phyloP scores from a whole-genome alignment of 2,888 invertebrate species.

The Lathronympha strigana region DNA sequence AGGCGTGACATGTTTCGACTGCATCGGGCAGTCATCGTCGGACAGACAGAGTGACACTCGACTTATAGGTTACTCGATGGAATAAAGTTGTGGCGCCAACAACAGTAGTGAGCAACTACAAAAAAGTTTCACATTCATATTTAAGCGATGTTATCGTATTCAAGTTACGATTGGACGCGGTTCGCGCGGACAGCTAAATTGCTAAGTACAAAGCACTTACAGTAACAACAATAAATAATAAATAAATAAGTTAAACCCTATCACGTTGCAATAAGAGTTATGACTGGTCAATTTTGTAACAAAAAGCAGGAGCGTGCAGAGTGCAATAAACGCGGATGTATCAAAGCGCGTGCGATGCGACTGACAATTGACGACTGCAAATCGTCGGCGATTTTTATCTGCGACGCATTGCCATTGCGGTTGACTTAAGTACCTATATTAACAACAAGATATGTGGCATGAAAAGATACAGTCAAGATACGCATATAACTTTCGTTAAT shows the following conservation, averaged over 20 bases:
- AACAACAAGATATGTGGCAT: no score
- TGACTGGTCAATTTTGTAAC: background rate
- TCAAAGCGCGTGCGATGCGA: conserved; percentile 36
- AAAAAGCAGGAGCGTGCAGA: background rate
- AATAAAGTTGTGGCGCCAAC: background rate
- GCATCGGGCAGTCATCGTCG: no score
- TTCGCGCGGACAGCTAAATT: conserved; percentile 15
- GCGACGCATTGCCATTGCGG: conserved; percentile 30
- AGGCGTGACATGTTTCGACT: no score
- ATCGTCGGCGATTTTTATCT: conserved; percentile 37
- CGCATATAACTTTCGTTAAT: background rate
- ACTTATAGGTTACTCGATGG: background rate
- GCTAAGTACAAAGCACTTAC: background rate
- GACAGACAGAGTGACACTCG: no score
- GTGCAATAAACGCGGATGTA: conserved; percentile 18
- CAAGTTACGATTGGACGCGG: conserved; percentile 6
- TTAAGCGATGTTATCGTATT: conserved; percentile 11
- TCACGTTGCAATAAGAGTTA: background rate
- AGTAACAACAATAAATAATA: background rate
- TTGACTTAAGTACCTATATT: background rate
- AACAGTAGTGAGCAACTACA: conserved; percentile 6
- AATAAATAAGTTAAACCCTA: background rate
- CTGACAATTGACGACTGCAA: conserved; percentile 33
- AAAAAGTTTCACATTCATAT: background rate
- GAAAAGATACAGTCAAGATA: no score